These are phyloP conservation scores for Lepus townsendii DNA, from an alignment of 2,797 vertebrate species.

Conservation along the genomic window DNA sequence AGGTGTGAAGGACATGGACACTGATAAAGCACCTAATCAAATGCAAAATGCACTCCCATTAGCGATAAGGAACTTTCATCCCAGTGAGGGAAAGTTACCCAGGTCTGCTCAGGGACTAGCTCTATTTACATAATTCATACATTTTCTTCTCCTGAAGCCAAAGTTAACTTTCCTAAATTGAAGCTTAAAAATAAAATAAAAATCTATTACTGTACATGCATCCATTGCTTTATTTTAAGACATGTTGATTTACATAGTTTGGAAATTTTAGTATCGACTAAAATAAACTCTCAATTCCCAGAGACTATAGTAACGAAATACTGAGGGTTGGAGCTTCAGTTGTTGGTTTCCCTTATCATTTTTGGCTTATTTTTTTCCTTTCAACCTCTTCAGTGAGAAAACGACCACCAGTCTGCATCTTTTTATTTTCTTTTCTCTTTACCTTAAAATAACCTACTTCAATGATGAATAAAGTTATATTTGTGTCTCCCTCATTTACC, in stretches of 20 bases:
- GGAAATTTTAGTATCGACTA: constrained; percentile 61
- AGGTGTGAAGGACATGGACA: not conserved
- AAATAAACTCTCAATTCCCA: constrained; percentile 64
- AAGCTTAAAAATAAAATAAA: not conserved
- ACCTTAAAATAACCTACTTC: not conserved
- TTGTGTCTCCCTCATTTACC: not conserved
- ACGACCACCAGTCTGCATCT: not conserved
- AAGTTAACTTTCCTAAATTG: constrained; percentile 11
- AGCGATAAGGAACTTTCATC: not conserved
- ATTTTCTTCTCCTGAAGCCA: constrained; percentile 48
- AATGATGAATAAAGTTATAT: not conserved
- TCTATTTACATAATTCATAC: constrained; percentile 60
- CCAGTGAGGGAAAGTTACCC: not conserved
- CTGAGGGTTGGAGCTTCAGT: not conserved
- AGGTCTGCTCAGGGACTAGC: not conserved
- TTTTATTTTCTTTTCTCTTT: not conserved
- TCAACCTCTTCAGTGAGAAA: not conserved
- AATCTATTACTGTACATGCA: not conserved
- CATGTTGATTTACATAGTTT: not conserved
- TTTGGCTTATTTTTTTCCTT: not conserved
- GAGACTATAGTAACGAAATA: constrained; percentile 52
- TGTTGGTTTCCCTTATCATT: constrained; percentile 43
- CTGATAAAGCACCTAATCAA: not conserved
- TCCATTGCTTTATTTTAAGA: constrained; percentile 67
- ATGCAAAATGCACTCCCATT: not conserved